Base-by-base conservation (phyloP, 1,140 invertebrate genomes). In the Drosophila suzukii region DNA sequence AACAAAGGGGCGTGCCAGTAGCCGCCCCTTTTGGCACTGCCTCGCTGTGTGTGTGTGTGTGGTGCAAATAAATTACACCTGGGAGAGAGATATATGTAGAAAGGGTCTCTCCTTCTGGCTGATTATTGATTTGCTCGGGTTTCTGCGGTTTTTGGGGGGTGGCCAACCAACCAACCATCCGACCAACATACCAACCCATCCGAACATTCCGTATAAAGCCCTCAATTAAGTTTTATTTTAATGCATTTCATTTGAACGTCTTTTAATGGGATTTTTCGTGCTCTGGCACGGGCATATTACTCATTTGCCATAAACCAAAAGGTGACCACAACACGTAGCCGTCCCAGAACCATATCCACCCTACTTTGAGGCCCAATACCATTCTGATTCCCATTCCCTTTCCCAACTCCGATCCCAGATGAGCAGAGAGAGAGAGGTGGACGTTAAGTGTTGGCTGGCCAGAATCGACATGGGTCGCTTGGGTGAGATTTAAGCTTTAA, bases 401-500 rank as follows among this genome's bases (percentile, higher is more conserved):
- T 58, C 17, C 24, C 59, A 53, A 58, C 57, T 24, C 58, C 59
- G 27, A 57, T 50, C 41, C 46, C 51, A 66, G 66, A 41, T 51
- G n/a, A 34, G 30, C 32, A 24, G 61, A 44, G 55, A 39, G 20
- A 41, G 53, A 54, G 15, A 39, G 15, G 17, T 11, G 65, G 36
- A 76, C 74, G 82, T 88, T 91, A 80, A 90, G 86, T 90, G 79
- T 86, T 90, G 76, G 74, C 54, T 76, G 73, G 74, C 75, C 80
- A 78, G 81, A 72, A 72, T 90, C 84, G 80, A 88, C 82, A 82
- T 86, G 82, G 82, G 83, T 83, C 84, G 76, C 83, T 68, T 84
- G 84, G 84, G 84, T 89, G 84, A 89, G 84, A 89, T 89, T 89
- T 89, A 89, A 89, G 84, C 85, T 89, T 89, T 90, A 89, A 89